Evolutionary conservation across 1,140 invertebrate genomes (phyloP).

Genomic region (Drosophila busckii): DNA sequence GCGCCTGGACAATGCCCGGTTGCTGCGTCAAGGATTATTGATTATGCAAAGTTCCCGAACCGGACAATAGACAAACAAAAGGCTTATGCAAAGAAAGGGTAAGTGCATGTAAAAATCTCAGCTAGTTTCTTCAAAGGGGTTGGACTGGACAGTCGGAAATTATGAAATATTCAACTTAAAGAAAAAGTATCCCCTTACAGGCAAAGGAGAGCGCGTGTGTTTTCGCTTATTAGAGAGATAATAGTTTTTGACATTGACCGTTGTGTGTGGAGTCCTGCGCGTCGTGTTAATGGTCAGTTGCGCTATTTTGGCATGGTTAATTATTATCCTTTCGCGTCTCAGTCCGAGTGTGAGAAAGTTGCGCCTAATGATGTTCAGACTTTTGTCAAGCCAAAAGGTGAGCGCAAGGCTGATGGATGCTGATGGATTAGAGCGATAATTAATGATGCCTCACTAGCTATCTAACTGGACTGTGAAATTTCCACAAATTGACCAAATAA

Average conservation of each 20-base stretch:
- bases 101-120: constrained; percentile 17
- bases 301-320: constrained; percentile 77
- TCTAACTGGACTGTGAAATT: constrained; percentile 36
- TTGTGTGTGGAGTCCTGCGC: constrained; percentile 5
- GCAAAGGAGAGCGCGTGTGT: constrained; percentile 72
- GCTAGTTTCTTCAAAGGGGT: constrained; percentile 47
- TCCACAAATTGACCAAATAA: constrained; percentile 55
- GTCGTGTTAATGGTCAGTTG: constrained; percentile 71
- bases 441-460: constrained; percentile 56
- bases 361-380: constrained; percentile 28
- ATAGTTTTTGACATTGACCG: constrained; percentile 58
- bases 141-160: constrained; percentile 53
- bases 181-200: constrained; percentile 72
- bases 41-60: constrained; percentile 77
- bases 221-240: constrained; percentile 77
- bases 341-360: constrained; percentile 66
- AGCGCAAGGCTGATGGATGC: constrained; percentile 66
- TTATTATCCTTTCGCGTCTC: constrained; percentile 55
- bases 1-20: constrained; percentile 58
- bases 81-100: constrained; percentile 64
- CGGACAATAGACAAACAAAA: constrained; percentile 72
- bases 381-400: constrained; percentile 11
- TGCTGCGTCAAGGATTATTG: constrained; percentile 77
- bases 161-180: constrained; percentile 32
- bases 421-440: constrained; percentile 72